Conservation (phyloP, 2,797 vertebrate genomes). For the Chloroceryle amazona region DNA sequence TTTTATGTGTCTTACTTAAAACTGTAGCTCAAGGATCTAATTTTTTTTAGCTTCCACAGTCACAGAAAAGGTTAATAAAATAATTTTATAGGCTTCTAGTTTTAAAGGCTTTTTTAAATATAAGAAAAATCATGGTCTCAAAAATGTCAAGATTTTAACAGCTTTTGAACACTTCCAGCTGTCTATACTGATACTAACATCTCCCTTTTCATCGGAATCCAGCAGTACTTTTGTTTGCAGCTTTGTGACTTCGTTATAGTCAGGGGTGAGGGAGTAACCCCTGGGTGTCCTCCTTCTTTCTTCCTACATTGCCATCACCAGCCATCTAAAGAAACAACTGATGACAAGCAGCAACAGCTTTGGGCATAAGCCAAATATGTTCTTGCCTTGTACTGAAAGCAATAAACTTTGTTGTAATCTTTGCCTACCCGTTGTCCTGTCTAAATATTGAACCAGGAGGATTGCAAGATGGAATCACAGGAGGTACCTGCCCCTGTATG, state of each 20-base stretch:
- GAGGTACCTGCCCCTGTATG: background rate
- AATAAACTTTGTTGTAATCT: background rate
- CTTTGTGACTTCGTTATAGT: background rate
- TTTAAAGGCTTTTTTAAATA: background rate
- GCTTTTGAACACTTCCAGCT: background rate
- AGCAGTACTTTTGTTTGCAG: background rate
- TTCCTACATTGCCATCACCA: background rate
- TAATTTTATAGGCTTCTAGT: background rate
- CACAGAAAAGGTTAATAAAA: background rate
- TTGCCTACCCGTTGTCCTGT: background rate
- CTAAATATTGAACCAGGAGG: background rate
- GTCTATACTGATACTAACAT: background rate
- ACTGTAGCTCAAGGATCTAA: background rate
- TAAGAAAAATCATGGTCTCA: background rate
- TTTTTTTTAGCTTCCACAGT: background rate
- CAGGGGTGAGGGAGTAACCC: background rate
- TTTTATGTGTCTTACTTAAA: constrained; percentile 8
- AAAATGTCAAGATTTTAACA: background rate
- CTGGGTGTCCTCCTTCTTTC: background rate
- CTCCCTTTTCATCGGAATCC: background rate
- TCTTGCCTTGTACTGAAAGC: background rate
- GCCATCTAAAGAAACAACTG: background rate
- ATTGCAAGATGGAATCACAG: background rate
- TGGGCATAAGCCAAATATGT: background rate
- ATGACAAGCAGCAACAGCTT: background rate